A percentile compares a stretch with the other conserved stretches of the same genome.
These are phyloP conservation scores for Eudasyphora cyanicolor DNA, from an alignment of 2,888 invertebrate species.

Conservation along the genomic window DNA sequence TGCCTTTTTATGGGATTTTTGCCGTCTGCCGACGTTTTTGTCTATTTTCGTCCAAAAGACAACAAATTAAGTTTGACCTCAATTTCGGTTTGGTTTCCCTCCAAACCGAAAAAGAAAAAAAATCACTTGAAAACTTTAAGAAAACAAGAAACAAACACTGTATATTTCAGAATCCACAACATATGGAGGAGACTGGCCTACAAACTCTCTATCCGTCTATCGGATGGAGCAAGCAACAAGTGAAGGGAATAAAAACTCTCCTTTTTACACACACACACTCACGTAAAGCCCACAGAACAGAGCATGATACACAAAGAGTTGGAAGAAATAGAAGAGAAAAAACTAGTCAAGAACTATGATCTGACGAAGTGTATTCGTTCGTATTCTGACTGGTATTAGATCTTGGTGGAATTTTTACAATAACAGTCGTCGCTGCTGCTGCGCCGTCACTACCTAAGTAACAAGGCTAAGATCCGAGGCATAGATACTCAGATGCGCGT, in stretches of 20 bases:
- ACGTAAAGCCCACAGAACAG: background rate
- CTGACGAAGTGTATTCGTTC: no score
- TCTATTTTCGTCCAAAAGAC: conserved; percentile 36
- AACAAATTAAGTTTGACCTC: conserved; percentile 65
- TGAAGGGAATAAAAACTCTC: conserved; percentile 46
- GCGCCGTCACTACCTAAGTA: no score
- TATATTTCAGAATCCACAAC: conserved; percentile 38
- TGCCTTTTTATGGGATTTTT: conserved; percentile 26
- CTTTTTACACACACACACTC: conserved; percentile 38
- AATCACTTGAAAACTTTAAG: conserved; percentile 29
- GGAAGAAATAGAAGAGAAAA: conserved; percentile 18
- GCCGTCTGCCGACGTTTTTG: background rate
- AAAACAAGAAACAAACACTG: conserved; percentile 26
- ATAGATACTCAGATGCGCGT: background rate
- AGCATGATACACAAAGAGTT: no score
- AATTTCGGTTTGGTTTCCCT: conserved; percentile 58
- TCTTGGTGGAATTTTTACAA: background rate
- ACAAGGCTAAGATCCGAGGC: conserved; percentile 19
- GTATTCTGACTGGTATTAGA: conserved; percentile 2
- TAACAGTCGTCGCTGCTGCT: background rate
- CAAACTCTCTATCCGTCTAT: no score
- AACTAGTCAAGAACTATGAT: background rate
- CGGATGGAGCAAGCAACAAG: background rate
- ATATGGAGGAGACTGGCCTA: background rate
- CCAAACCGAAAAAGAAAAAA: conserved; percentile 25